Conservation (phyloP, 1,140 invertebrate species). For the Lepidurus arcticus region DNA sequence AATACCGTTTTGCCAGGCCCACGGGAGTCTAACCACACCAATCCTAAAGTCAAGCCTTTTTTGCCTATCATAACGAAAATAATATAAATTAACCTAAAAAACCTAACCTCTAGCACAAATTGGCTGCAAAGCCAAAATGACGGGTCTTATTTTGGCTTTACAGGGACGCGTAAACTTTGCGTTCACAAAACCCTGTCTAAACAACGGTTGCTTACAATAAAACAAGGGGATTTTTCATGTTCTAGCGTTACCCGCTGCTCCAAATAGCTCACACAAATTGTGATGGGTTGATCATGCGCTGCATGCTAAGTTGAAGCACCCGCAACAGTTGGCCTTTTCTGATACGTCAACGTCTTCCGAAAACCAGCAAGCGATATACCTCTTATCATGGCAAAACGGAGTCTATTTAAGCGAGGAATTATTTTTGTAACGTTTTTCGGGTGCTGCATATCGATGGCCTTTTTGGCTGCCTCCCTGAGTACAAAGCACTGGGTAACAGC, state of each 20-base stretch:
- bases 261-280: background rate
- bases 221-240: too few species aligned
- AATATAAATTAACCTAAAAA: background rate
- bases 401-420: slow-evolving; percentile 65
- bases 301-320: background rate
- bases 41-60: background rate
- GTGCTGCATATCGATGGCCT: slow-evolving; percentile 69
- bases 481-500: slow-evolving; percentile 84
- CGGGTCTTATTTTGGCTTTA: too few species aligned
- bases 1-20: too few species aligned
- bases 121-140: background rate
- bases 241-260: background rate
- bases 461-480: slow-evolving; percentile 74
- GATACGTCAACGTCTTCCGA: background rate
- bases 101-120: background rate
- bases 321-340: background rate
- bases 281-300: background rate
- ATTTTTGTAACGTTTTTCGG: slow-evolving; percentile 84
- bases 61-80: background rate
- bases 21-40: background rate
- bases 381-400: slow-evolving; percentile 28
- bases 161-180: too few species aligned
- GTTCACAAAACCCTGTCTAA: too few species aligned
- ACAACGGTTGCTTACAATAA: too few species aligned
- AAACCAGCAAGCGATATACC: background rate